Base-by-base conservation (phyloP, 2,797 vertebrate genomes). In the Halcyon badia region DNA sequence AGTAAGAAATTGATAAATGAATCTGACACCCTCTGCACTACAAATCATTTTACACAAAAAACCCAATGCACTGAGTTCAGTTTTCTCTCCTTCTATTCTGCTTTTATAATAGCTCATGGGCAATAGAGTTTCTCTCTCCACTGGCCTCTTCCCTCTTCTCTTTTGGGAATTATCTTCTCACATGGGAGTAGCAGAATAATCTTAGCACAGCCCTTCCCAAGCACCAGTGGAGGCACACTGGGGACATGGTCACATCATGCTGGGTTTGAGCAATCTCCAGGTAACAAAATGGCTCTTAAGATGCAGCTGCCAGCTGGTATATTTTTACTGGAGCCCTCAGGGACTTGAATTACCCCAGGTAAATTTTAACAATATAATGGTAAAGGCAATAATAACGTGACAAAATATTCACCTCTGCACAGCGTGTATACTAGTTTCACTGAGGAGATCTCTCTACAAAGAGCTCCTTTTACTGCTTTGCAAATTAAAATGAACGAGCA, bases 401-500 rank as follows among this genome's bases (percentile, higher is more conserved):
- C 17, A 88, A 64, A 84, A 77, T 21, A 82, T 6, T 51, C 48
- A 72, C 26, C 6, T n/a, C 71, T 57, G 60, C 48, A 49, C 48
- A 57, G 52, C 3, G 0, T 17, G 7, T 30, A 21, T 13, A 20
- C 54, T 62, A 13, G 48, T 49, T 81, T 76, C 48, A 30, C 41
- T 37, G 33, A 11, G 44, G 77, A 91, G 37, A 75, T 49, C 52
- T 4, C 21, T 3, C 35, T 8, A 73, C 37, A 49, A 49, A 41
- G 37, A 87, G 69, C 54, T 84, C 30, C 13, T 64, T 72, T 58
- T 62, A 70, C 35, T 82, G 64, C 60, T 77, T 73, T 79, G 69
- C 30, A 86, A 93, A 91, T 70, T 68, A 64, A 91, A 94, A 95
- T 24, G 90, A 82, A 92, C 16, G 16, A 83, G 60, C 56, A 77